phyloP scores from a whole-genome alignment of 2,113 vertebrate genomes.

The Malurus melanocephalus region DNA sequence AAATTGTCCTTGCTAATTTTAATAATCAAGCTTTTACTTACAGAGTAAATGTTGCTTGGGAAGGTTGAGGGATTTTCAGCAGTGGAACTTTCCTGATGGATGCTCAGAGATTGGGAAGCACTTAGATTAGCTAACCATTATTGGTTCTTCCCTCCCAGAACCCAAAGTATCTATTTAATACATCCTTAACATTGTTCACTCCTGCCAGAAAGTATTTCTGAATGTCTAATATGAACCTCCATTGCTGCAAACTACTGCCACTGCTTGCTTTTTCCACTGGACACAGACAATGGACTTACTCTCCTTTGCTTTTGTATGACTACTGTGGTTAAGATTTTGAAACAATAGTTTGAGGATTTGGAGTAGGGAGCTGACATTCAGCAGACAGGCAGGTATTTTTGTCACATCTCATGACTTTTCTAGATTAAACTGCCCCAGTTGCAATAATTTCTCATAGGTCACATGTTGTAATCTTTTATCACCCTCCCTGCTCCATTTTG shows the following conservation, averaged over 20 bases:
- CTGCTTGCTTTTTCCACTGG: not conserved
- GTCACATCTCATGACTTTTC: not conserved
- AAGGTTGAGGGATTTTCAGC: not conserved
- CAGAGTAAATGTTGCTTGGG: not conserved
- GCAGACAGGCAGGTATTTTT: not conserved
- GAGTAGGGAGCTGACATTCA: not conserved
- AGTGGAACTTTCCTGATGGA: not conserved
- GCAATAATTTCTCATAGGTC: not conserved
- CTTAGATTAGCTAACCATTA: not conserved
- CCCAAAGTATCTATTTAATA: not conserved
- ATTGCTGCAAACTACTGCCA: not conserved
- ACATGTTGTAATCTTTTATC: not conserved
- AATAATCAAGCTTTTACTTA: slow-evolving; percentile 17
- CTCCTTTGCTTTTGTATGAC: not conserved
- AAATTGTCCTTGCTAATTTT: slow-evolving; percentile 44
- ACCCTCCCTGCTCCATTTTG: not conserved
- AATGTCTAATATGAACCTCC: not conserved
- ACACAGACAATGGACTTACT: not conserved
- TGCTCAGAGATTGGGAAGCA: not conserved
- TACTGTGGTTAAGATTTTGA: not conserved
- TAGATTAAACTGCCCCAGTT: not conserved
- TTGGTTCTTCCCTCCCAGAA: not conserved
- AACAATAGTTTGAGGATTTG: not conserved
- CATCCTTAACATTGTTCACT: not conserved
- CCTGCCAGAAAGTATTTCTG: not conserved